Conservation (phyloP, 2,888 invertebrate genomes). For the Schizotus pectinicornis region DNA sequence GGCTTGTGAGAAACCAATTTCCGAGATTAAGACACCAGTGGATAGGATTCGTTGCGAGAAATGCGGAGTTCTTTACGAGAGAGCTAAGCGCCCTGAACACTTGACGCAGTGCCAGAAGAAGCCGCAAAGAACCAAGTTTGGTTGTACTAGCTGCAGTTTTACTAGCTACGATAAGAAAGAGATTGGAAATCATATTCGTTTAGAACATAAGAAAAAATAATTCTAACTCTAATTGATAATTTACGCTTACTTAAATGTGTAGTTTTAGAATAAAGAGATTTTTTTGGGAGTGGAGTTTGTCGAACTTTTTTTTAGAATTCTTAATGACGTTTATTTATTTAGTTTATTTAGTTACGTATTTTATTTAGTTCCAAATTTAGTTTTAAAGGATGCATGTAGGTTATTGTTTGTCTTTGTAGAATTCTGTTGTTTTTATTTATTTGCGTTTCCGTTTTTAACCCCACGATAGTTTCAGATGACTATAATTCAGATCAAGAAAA, state of each 20-base stretch:
- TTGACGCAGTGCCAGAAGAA: conserved; percentile 43
- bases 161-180: conserved; percentile 45
- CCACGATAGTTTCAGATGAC: conserved; percentile 20
- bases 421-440: neutral
- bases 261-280: too few relatives aligned
- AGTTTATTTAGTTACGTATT: neutral
- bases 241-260: too few relatives aligned
- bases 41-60: conserved; percentile 51
- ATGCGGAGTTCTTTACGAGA: conserved; percentile 48
- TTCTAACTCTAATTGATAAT: neutral
- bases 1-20: conserved; percentile 43
- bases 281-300: neutral
- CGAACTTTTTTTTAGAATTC: neutral
- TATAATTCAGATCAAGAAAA: conserved; percentile 36
- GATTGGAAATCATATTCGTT: conserved; percentile 45
- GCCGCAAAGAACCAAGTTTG: conserved; percentile 43
- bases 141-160: conserved; percentile 50
- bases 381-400: conserved; percentile 13
- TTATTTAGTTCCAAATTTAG: neutral
- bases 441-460: conserved; percentile 8
- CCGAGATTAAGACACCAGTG: conserved; percentile 43
- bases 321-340: neutral
- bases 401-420: conserved; percentile 9
- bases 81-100: conserved; percentile 44
- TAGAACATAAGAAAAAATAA: conserved; percentile 29